Percentiles rank a stretch among this genome's conserved stretches.
Conservation (phyloP, 1,140 invertebrate species). For the Oedothorax gibbosus region DNA sequence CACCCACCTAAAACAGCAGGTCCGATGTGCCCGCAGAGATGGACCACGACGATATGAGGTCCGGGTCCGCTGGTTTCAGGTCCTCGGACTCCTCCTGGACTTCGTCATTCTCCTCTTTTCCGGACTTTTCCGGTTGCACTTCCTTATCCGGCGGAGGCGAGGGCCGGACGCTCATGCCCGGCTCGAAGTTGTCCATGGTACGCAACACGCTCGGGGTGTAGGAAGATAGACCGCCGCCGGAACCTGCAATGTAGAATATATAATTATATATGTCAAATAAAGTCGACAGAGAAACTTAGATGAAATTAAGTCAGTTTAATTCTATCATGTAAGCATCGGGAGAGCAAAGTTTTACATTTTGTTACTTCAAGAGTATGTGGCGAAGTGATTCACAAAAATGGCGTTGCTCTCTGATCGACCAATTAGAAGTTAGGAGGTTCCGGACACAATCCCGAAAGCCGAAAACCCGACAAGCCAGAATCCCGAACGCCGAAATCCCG, state of each 20-base stretch:
- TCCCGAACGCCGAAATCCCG: too few species aligned
- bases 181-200: slow-evolving; percentile 55
- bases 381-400: too few species aligned
- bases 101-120: slow-evolving; percentile 28
- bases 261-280: too few species aligned
- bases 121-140: neutral
- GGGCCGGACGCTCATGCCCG: slow-evolving; percentile 50
- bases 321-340: too few species aligned
- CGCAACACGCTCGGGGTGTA: slow-evolving; percentile 58
- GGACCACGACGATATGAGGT: slow-evolving; percentile 73
- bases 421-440: too few species aligned
- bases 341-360: too few species aligned
- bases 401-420: too few species aligned
- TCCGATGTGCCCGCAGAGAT: slow-evolving; percentile 76
- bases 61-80: slow-evolving; percentile 73
- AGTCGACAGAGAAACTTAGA: too few species aligned
- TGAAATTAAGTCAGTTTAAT: too few species aligned
- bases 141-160: neutral
- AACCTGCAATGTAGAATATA: slow-evolving; percentile 8
- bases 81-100: slow-evolving; percentile 68
- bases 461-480: too few species aligned
- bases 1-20: slow-evolving; percentile 73
- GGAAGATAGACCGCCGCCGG: slow-evolving; percentile 36
- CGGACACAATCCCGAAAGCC: too few species aligned
- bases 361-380: too few species aligned